Conservation (phyloP, 2,888 invertebrate species). For the Cosmorhoe ocellata region DNA sequence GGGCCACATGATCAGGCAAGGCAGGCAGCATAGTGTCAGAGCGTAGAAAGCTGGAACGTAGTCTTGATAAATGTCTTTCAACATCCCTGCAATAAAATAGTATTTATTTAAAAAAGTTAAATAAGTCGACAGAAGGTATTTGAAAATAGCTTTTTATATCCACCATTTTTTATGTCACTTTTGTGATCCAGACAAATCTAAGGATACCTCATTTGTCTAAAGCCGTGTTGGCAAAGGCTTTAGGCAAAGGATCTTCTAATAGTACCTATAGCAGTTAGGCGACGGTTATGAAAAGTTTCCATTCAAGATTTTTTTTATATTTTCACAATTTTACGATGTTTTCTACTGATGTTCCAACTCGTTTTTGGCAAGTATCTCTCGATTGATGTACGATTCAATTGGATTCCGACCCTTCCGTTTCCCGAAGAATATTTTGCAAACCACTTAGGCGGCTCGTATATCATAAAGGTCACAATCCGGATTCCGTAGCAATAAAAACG, state of each 20-base stretch:
- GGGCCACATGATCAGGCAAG: constrained; percentile 67
- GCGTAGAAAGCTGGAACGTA: constrained; percentile 70
- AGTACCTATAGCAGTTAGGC: too few species aligned
- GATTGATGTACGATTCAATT: background rate
- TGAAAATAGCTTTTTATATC: too few species aligned
- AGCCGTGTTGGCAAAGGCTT: too few species aligned
- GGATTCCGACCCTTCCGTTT: background rate
- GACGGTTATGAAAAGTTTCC: too few species aligned
- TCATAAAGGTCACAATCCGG: constrained; percentile 28
- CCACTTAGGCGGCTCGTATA: constrained; percentile 26
- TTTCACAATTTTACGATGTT: too few species aligned
- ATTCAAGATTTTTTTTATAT: too few species aligned
- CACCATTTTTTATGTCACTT: too few species aligned
- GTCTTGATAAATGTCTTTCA: constrained; percentile 63
- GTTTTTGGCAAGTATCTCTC: background rate
- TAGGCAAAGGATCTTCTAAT: too few species aligned
- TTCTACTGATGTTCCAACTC: too few species aligned
- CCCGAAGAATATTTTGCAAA: constrained; percentile 17
- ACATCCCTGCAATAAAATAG: constrained; percentile 54
- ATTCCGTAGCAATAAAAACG: constrained; percentile 30
- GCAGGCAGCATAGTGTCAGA: constrained; percentile 58
- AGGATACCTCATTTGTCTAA: too few species aligned
- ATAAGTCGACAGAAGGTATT: too few species aligned
- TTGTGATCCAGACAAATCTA: too few species aligned
- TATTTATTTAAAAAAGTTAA: background rate